Conservation (phyloP, 2,888 invertebrate genomes). For the Oeneis ivallda region DNA sequence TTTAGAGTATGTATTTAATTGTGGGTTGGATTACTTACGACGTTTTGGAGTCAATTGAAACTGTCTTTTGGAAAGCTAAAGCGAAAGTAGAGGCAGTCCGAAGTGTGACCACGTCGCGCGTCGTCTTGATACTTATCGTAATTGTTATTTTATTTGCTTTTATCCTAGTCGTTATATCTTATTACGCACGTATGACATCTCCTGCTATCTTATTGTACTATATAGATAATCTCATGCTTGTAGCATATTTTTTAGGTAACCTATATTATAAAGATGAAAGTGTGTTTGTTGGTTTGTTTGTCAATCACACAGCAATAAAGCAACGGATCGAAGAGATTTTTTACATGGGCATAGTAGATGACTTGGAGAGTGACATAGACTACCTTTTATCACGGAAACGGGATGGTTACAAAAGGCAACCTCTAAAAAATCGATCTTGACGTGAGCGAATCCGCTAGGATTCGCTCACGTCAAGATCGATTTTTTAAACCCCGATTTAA, state of each 20-base stretch:
- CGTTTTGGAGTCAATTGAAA: conserved; percentile 47
- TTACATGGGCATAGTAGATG: no score
- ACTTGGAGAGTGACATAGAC: no score
- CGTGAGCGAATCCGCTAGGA: no score
- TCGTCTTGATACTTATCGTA: conserved; percentile 61
- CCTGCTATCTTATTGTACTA: background rate
- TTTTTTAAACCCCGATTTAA: no score
- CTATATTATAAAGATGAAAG: no score
- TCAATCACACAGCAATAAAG: no score
- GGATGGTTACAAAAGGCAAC: no score
- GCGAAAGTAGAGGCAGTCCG: conserved; percentile 67
- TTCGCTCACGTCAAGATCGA: no score
- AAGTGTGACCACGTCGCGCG: conserved; percentile 56
- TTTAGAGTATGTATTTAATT: conserved; percentile 35
- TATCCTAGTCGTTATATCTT: conserved; percentile 22
- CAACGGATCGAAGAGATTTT: background rate
- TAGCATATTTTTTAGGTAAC: no score
- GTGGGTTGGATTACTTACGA: conserved; percentile 43
- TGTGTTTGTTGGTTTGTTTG: no score
- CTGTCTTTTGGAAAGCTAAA: conserved; percentile 75
- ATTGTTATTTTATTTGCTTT: conserved; percentile 34
- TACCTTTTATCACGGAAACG: no score
- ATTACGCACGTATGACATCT: conserved; percentile 10
- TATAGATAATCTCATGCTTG: background rate
- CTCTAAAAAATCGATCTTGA: no score